Conservation (phyloP, 2,113 vertebrate species). For the Nannospalax galili region DNA sequence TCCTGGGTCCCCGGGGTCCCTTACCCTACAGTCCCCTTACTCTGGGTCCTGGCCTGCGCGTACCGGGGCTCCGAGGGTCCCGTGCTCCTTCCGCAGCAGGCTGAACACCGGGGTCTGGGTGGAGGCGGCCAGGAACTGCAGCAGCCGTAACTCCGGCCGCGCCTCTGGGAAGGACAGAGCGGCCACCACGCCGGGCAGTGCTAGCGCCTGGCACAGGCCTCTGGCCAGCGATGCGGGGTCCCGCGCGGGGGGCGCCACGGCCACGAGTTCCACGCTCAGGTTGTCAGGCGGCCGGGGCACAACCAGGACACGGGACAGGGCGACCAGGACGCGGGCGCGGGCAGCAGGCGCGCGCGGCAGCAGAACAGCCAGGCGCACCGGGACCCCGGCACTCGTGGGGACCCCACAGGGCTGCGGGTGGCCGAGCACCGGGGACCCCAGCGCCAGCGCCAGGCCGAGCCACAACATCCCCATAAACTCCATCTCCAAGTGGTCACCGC, state of each 20-base stretch:
- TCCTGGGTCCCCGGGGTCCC: not conserved
- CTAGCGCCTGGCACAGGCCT: conserved; percentile 89
- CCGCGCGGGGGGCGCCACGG: conserved; percentile 77
- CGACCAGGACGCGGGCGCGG: conserved; percentile 82
- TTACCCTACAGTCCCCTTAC: not conserved
- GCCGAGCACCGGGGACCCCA: not conserved
- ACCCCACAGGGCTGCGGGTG: conserved; percentile 88
- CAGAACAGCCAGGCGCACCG: conserved; percentile 89
- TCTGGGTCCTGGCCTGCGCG: conserved; percentile 35
- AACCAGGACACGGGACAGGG: conserved; percentile 81
- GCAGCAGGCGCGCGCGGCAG: conserved; percentile 83
- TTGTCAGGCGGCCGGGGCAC: conserved; percentile 86
- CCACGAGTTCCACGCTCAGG: conserved; percentile 89
- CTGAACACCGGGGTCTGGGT: conserved; percentile 93
- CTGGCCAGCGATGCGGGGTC: conserved; percentile 91
- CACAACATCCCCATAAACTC: conserved; percentile 53
- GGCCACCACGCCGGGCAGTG: conserved; percentile 89
- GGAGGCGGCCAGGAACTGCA: conserved; percentile 92
- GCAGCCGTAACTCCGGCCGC: conserved; percentile 91
- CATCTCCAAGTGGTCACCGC: conserved; percentile 65
- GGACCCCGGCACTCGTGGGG: conserved; percentile 86
- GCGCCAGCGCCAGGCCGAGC: conserved; percentile 59
- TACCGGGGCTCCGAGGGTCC: conserved; percentile 90
- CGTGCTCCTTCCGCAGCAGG: conserved; percentile 87
- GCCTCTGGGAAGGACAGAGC: conserved; percentile 92